These are phyloP conservation scores for Synanthedon myopaeformis DNA, from an alignment of 2,888 invertebrate species.

Conservation along the genomic window DNA sequence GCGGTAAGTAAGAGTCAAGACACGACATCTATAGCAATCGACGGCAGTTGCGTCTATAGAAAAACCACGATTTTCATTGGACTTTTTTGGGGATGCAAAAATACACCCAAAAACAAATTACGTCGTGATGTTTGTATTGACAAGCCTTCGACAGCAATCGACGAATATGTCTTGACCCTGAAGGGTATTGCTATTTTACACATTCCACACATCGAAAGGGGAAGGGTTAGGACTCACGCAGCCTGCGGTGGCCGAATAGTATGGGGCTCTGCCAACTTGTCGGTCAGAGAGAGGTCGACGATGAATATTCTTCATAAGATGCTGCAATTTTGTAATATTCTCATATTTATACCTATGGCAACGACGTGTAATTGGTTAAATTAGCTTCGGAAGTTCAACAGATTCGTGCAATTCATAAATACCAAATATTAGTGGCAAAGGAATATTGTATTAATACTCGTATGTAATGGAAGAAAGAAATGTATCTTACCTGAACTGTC, in stretches of 20 bases:
- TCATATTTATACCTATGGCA: constrained; percentile 68
- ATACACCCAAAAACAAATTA: no score
- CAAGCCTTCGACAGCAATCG: no score
- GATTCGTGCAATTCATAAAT: not conserved
- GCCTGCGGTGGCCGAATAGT: constrained; percentile 52
- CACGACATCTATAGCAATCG: no score
- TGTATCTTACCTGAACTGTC: constrained; percentile 73
- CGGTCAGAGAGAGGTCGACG: constrained; percentile 78
- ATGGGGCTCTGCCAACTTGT: constrained; percentile 62
- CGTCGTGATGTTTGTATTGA: no score
- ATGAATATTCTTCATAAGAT: constrained; percentile 79
- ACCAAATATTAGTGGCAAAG: no score
- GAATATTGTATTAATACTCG: no score
- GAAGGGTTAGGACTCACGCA: constrained; percentile 59
- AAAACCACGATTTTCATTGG: no score
- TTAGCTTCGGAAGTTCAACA: constrained; percentile 6
- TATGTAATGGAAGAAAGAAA: not conserved
- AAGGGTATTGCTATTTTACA: constrained; percentile 35
- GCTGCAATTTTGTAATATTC: constrained; percentile 74
- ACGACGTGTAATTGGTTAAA: constrained; percentile 57
- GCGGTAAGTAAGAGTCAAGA: constrained; percentile 12
- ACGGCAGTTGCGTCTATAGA: no score
- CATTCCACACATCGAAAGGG: constrained; percentile 66
- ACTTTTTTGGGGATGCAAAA: constrained; percentile 1
- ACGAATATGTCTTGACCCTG: constrained; percentile 2